Evolutionary conservation across 1,140 invertebrate species (phyloP).

Genomic region (Sitodiplosis mosellana): DNA sequence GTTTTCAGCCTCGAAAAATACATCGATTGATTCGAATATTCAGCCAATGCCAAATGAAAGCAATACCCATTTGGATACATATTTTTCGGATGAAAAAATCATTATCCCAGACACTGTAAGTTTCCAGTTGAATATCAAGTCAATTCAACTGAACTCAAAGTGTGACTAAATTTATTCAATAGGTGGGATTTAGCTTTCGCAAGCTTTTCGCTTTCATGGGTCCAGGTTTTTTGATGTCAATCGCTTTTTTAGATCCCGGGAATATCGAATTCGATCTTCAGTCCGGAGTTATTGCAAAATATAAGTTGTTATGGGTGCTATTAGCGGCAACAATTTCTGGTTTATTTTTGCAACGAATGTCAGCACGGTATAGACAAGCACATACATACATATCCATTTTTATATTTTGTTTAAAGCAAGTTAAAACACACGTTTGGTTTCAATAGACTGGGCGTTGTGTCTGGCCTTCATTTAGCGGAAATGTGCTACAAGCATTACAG

Average conservation of each 20-base stretch:
- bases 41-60: no score
- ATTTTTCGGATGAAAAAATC: no score
- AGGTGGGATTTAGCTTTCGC: constrained; percentile 56
- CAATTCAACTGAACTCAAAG: no score
- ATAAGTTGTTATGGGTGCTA: constrained; percentile 79
- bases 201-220: constrained; percentile 90
- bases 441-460: constrained; percentile 54
- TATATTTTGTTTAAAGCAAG: no score
- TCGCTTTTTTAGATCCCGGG: constrained; percentile 83
- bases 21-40: no score
- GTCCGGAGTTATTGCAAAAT: constrained; percentile 59
- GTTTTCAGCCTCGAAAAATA: no score
- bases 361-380: constrained; percentile 34
- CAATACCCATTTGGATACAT: no score
- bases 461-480: constrained; percentile 68
- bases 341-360: constrained; percentile 68
- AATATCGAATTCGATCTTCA: constrained; percentile 87
- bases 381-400: no score
- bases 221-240: constrained; percentile 87
- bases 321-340: constrained; percentile 70
- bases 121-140: no score
- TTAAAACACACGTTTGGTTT: no score
- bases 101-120: no score
- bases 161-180: no score
- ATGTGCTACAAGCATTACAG: constrained; percentile 68